phyloP scores from a whole-genome alignment of 2,113 vertebrate genomes.

The Prolemur simus region DNA sequence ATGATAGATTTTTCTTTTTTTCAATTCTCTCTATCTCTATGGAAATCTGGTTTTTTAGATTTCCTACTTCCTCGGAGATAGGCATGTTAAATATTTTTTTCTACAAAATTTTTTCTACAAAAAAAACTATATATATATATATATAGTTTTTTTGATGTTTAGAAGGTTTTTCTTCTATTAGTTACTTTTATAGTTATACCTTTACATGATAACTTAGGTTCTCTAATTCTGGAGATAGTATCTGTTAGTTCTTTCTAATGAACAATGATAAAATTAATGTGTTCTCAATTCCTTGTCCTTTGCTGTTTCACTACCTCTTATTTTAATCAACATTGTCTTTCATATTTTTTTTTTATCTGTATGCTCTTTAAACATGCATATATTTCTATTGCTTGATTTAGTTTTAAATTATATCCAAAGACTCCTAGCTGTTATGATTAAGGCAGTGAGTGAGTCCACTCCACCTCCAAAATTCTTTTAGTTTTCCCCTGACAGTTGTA shows the following conservation, averaged over 20 bases:
- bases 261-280: neutral
- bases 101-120: neutral
- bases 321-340: neutral
- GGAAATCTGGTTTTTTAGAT: neutral
- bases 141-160: neutral
- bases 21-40: neutral
- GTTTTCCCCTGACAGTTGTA: neutral
- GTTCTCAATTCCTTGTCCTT: neutral
- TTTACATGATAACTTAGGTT: neutral
- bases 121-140: neutral
- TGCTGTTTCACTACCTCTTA: neutral
- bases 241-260: neutral
- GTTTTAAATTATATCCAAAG: neutral
- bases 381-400: neutral
- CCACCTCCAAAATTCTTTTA: neutral
- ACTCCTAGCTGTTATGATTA: neutral
- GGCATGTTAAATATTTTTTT: neutral
- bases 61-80: neutral
- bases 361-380: neutral
- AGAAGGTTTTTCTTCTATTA: neutral
- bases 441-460: neutral
- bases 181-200: neutral
- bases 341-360: neutral
- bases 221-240: neutral
- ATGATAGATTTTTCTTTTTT: no score